Conservation (phyloP, 2,888 invertebrate genomes). For the Drosophila macrospina region DNA sequence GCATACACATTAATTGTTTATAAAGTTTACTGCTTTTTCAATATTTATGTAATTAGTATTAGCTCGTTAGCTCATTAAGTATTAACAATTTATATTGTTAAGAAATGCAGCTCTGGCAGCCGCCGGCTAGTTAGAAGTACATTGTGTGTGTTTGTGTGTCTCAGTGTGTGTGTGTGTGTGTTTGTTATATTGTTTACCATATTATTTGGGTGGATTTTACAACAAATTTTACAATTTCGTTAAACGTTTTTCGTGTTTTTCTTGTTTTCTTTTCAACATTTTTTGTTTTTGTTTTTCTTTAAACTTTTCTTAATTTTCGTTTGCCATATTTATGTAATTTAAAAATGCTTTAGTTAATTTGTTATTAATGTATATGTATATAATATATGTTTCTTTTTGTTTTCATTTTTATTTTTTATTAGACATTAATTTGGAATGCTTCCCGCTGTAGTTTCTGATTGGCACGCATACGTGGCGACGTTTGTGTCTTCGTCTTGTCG, state of each 20-base stretch:
- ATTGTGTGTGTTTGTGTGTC: slow-evolving; percentile 6
- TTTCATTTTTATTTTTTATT: too few relatives aligned
- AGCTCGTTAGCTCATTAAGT: slow-evolving; percentile 9
- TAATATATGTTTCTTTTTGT: neutral
- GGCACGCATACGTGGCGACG: slow-evolving; percentile 85
- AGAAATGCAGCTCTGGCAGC: slow-evolving; percentile 49
- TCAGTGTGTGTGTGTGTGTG: slow-evolving; percentile 21
- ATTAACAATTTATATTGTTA: slow-evolving; percentile 47
- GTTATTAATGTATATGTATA: slow-evolving; percentile 29
- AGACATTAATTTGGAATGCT: slow-evolving; percentile 93
- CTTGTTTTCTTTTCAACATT: slow-evolving; percentile 47
- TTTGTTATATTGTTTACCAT: slow-evolving; percentile 31
- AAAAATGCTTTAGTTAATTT: slow-evolving; percentile 27
- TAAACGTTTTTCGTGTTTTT: slow-evolving; percentile 32
- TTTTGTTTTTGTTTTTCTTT: slow-evolving; percentile 24
- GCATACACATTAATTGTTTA: slow-evolving; percentile 27
- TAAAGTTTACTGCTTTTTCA: slow-evolving; percentile 19
- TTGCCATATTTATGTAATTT: slow-evolving; percentile 9
- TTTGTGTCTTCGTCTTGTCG: slow-evolving; percentile 85
- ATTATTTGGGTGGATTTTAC: slow-evolving; percentile 61
- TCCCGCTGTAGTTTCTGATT: slow-evolving; percentile 88
- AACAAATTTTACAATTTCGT: slow-evolving; percentile 63
- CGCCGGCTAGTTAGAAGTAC: slow-evolving; percentile 27
- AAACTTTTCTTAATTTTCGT: slow-evolving; percentile 5
- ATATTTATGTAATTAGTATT: slow-evolving; percentile 45